phyloP scores from a whole-genome alignment of 2,888 invertebrate species.

The Lycia hirtaria region DNA sequence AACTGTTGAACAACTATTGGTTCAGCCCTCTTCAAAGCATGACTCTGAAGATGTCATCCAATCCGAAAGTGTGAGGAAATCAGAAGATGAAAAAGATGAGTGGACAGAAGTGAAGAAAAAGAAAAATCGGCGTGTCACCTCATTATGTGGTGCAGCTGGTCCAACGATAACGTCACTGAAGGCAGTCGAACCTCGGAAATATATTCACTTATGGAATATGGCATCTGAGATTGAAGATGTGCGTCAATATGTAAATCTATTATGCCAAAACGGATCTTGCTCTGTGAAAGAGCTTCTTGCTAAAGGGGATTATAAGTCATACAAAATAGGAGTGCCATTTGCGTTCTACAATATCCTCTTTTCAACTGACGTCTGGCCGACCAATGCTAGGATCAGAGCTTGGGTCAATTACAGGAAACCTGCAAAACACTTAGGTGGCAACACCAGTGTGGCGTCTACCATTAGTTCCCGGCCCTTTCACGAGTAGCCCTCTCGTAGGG shows the following conservation, averaged over 20 bases:
- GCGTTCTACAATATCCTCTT: not conserved
- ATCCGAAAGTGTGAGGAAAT: too few species aligned
- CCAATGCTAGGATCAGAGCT: not conserved
- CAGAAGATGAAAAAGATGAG: too few species aligned
- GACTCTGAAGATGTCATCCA: too few species aligned
- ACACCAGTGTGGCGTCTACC: too few species aligned
- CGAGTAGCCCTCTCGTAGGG: too few species aligned
- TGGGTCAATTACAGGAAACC: constrained; percentile 7
- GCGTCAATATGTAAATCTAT: not conserved
- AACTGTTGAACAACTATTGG: too few species aligned
- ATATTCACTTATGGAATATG: constrained; percentile 16
- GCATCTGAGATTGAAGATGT: not conserved
- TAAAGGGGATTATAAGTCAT: not conserved
- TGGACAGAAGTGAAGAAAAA: not conserved
- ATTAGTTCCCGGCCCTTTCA: too few species aligned
- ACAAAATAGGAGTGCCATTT: constrained; percentile 8
- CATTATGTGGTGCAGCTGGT: constrained; percentile 1
- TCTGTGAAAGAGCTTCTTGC: constrained; percentile 1
- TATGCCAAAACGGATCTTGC: not conserved
- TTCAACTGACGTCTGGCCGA: constrained; percentile 1
- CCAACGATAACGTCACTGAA: constrained; percentile 11
- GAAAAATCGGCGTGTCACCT: not conserved
- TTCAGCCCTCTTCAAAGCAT: too few species aligned
- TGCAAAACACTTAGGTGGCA: too few species aligned
- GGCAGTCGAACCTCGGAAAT: not conserved